phyloP scores from a whole-genome alignment of 1,140 invertebrate genomes.

The Gerris buenoi region DNA sequence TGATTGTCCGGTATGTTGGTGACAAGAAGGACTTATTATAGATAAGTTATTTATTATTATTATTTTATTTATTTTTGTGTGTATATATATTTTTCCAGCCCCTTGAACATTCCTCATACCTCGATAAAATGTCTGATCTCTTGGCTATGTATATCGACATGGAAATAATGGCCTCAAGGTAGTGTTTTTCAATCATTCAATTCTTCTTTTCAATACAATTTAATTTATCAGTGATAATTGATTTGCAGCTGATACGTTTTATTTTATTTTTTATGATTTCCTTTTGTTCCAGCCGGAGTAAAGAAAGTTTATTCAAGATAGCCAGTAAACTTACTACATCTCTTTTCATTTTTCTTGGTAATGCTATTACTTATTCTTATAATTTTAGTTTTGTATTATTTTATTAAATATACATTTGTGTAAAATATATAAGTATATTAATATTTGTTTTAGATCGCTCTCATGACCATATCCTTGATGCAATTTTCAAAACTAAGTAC shows the following conservation, averaged over 20 bases:
- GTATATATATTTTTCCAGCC: conserved; percentile 24
- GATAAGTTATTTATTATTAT: not conserved
- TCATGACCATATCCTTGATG: conserved; percentile 20
- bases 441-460: conserved; percentile 19
- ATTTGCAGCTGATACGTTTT: too few species aligned
- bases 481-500: conserved; percentile 21
- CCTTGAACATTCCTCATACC: conserved; percentile 28
- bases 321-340: conserved; percentile 31
- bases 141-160: conserved; percentile 34
- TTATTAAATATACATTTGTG: not conserved
- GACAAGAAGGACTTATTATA: not conserved
- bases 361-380: conserved; percentile 9
- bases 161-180: conserved; percentile 33
- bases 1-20: not conserved
- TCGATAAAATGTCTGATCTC: conserved; percentile 34
- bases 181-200: too few species aligned
- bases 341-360: conserved; percentile 34
- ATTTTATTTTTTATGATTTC: not conserved
- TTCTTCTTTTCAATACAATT: too few species aligned
- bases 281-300: conserved; percentile 23
- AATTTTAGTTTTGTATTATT: conserved; percentile 11
- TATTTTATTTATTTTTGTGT: not conserved
- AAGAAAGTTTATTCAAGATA: conserved; percentile 30
- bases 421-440: not conserved
- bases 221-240: too few species aligned